phyloP scores from a whole-genome alignment of 2,888 invertebrate species.

The Disparrhopalites patrizii region DNA sequence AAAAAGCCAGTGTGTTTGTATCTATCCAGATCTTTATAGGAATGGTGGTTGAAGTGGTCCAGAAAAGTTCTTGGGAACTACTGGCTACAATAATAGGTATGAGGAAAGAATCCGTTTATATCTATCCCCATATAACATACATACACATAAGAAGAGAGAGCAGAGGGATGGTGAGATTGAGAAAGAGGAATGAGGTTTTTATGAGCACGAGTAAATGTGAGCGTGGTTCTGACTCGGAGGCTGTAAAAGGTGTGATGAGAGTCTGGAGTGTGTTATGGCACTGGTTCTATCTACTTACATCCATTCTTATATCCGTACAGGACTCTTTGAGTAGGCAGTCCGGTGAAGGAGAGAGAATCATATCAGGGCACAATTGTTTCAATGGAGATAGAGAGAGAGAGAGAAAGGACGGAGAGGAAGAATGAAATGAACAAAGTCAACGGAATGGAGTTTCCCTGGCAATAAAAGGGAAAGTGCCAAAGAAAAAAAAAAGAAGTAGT shows the following conservation, averaged over 20 bases:
- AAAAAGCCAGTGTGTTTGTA: too few species aligned
- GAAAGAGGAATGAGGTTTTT: conserved; percentile 31
- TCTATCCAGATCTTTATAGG: too few species aligned
- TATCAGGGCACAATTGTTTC: conserved; percentile 28
- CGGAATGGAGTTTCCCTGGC: conserved; percentile 44
- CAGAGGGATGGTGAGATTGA: conserved; percentile 32
- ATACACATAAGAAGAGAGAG: too few species aligned
- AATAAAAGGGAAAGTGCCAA: conserved; percentile 46
- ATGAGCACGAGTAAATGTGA: conserved; percentile 28
- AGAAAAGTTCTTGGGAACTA: too few species aligned
- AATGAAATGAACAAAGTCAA: conserved; percentile 37
- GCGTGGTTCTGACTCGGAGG: conserved; percentile 25
- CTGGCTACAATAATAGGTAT: too few species aligned
- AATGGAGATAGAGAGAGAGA: conserved; percentile 33
- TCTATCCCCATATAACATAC: too few species aligned
- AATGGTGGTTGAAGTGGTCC: too few species aligned
- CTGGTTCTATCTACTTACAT: too few species aligned
- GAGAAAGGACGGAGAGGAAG: conserved; percentile 34
- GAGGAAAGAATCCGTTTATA: too few species aligned
- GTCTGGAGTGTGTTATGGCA: neutral
- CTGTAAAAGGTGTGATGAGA: conserved; percentile 14
- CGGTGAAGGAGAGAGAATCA: conserved; percentile 21
- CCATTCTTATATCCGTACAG: too few species aligned
- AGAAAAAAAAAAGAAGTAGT: conserved; percentile 30
- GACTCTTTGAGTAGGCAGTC: neutral